Conservation (phyloP, 37 sponge, comb jelly and placozoan species). For the Haliclona indistincta region DNA sequence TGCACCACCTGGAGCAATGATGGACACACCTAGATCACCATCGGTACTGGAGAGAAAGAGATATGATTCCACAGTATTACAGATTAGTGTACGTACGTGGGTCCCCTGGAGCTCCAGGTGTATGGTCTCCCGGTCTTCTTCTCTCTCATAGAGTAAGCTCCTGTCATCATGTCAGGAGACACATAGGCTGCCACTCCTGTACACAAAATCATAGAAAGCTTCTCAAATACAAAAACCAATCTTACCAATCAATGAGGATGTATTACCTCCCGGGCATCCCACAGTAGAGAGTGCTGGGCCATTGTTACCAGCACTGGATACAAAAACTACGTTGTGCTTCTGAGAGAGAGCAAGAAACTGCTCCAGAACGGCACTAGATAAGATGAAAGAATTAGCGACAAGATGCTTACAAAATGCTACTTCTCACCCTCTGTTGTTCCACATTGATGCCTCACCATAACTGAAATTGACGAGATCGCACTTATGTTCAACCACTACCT, state of each 20-base stretch:
- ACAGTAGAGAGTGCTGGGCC: conserved; percentile 90
- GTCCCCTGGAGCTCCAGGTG: conserved; percentile 94
- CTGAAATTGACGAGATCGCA: conserved; percentile 92
- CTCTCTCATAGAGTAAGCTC: conserved; percentile 73
- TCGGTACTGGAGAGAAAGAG: conserved; percentile 54
- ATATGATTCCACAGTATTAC: background rate
- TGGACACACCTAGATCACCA: conserved; percentile 80
- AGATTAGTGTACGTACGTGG: conserved; percentile 58
- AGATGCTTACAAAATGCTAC: background rate
- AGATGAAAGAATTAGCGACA: background rate
- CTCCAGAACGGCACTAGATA: conserved; percentile 62
- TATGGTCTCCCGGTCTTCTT: conserved; percentile 64
- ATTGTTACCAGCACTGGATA: conserved; percentile 94
- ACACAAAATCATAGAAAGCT: background rate
- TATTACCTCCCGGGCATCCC: conserved; percentile 95
- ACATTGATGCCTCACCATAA: conserved; percentile 91
- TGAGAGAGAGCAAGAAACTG: conserved; percentile 65
- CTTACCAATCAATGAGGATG: conserved; percentile 77
- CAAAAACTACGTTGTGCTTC: conserved; percentile 84
- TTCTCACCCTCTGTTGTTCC: conserved; percentile 76
- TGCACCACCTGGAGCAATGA: conserved; percentile 95
- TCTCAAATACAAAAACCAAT: background rate
- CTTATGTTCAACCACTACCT: conserved; percentile 47
- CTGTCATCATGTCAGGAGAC: conserved; percentile 92
- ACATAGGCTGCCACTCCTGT: conserved; percentile 89